Evolutionary conservation across 2,113 vertebrate genomes (phyloP).

Genomic region (Cinclus cinclus): DNA sequence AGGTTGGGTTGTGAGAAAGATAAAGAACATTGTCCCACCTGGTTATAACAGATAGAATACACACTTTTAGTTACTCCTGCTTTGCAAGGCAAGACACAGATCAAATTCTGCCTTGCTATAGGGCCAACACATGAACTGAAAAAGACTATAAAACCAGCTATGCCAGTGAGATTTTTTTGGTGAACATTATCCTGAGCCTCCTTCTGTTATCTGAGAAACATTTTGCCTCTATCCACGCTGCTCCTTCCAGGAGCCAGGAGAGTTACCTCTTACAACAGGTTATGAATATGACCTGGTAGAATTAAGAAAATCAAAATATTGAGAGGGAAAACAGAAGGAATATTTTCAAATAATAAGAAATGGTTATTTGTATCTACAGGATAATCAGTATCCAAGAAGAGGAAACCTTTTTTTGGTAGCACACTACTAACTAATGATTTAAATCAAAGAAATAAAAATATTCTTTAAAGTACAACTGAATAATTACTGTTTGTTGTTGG

Average conservation of each 20-base stretch:
- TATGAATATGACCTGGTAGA: background rate
- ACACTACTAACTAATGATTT: background rate
- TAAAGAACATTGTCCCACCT: too few relatives aligned
- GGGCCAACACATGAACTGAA: background rate
- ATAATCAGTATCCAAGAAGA: background rate
- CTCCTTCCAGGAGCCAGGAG: background rate
- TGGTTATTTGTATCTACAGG: background rate
- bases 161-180: background rate
- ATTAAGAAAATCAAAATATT: background rate
- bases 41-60: too few relatives aligned
- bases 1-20: too few relatives aligned
- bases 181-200: background rate
- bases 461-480: background rate
- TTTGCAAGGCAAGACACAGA: too few relatives aligned
- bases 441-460: background rate
- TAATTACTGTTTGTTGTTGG: background rate
- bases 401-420: background rate
- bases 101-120: background rate
- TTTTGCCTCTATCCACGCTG: background rate
- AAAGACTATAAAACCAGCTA: background rate
- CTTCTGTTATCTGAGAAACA: background rate
- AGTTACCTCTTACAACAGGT: background rate
- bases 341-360: background rate
- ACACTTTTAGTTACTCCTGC: too few relatives aligned
- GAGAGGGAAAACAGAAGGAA: background rate